Evolutionary conservation across 2,113 vertebrate genomes (phyloP), one percentile per base, ranked within the genome.

Genomic region (Aegypius monachus): DNA sequence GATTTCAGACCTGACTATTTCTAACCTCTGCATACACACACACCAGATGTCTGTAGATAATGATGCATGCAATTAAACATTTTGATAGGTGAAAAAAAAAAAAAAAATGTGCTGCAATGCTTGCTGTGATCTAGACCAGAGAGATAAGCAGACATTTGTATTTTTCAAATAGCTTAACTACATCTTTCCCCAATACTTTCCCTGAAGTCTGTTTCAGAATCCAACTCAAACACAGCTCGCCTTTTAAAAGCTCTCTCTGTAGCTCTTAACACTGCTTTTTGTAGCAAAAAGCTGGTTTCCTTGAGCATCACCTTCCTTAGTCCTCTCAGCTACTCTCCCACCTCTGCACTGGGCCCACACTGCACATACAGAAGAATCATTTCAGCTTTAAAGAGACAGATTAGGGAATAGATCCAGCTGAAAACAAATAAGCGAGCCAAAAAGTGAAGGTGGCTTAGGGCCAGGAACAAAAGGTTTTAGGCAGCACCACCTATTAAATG

Each of bases 41-140:
- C 7, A 27, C 29, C 84, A 70, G 59, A 17, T 4, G 34, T n/a
- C 43, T 77, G 71, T 3, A 79, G 79, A 29, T 9, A 36, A 52
- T 1, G 18, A 2, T 59, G 29, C 52, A 2, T 0, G n/a, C 0
- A 11, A 25, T 5, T 14, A 52, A 68, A 55, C 62, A 9, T 4
- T 63, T 18, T 79, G 72, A 20, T 1, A 40, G 47, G 61, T 19
- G n/a, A 53, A 32, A 71, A 19, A 45, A 78, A 14, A 2, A 53
- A 32, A 71, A 19, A 45, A 78, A 14, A 2, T 4, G 3, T 1
- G 31, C 13, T 55, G 67, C 48, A 16, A 11, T 0, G 34, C 43
- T 38, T 52, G 38, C 82, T 42, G 62, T 4, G 71, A 55, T 31
- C 58, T 9, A 42, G 38, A 22, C 56, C 0, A 0, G 42, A 25